A percentile compares a stretch with the other conserved stretches of the same genome.
These are phyloP conservation scores for Nestor notabilis DNA, from an alignment of 2,113 vertebrate genomes.

Conservation along the genomic window DNA sequence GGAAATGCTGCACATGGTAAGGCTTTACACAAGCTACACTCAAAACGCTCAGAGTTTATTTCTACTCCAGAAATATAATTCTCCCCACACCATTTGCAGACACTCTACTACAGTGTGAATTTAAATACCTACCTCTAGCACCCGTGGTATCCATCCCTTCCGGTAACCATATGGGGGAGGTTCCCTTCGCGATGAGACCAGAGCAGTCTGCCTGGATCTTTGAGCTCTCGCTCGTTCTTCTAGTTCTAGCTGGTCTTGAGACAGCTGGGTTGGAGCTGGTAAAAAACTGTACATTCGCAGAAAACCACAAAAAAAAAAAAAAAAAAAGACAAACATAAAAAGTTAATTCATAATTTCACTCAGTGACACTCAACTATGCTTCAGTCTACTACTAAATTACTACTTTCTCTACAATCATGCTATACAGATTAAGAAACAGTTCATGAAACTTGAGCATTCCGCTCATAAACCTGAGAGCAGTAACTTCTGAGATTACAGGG, in stretches of 20 bases:
- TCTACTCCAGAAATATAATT: not conserved
- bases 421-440: not conserved
- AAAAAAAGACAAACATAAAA: not conserved
- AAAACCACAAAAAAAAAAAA: not conserved
- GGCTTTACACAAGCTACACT: not conserved
- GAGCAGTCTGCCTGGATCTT: constrained; percentile 86
- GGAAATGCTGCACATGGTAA: not conserved
- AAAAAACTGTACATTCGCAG: constrained; percentile 80
- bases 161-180: constrained; percentile 90
- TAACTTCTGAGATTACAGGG: not conserved
- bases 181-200: constrained; percentile 90
- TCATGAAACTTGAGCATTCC: not conserved
- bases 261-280: constrained; percentile 94
- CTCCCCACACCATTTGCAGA: not conserved
- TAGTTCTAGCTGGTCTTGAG: constrained; percentile 95
- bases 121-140: constrained; percentile 80
- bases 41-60: not conserved
- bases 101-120: not conserved
- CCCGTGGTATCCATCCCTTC: constrained; percentile 91
- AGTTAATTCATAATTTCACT: not conserved
- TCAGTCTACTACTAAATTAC: not conserved
- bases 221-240: constrained; percentile 89
- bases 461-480: not conserved
- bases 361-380: not conserved
- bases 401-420: not conserved